Evolutionary conservation across 2,113 vertebrate species (phyloP), one percentile per base, ranked within the genome.

Genomic region (Octodon degus): DNA sequence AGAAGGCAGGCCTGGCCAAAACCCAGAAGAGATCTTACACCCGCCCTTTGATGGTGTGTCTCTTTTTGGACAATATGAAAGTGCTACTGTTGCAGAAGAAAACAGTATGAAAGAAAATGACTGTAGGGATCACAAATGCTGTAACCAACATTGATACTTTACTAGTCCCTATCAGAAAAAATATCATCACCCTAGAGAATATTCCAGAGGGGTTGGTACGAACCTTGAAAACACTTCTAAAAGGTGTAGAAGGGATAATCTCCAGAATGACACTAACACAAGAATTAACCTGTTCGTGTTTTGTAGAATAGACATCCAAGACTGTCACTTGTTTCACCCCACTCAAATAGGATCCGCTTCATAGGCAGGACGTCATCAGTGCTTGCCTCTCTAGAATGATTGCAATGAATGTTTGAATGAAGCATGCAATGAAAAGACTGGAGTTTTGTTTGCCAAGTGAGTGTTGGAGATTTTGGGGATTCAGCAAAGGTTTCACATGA

Each of bases 1-100:
- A 96, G 97, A 88, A 96, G 96, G 91, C 96, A 98, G 79, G 95
- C 97, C 55, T 97, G 97, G 97, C 97, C 97, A 97, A 96, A 95
- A 97, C 90, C 77, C 97, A 97, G 97, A 97, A 89, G 97, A 98
- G 62, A 97, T 98, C 85, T 97, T 94, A 90, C 93, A 96, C 50
- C 96, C 97, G 90, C 97, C 97, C 24, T 98, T 97, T 93, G 96
- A 97, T 96, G 97, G 95, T 74, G 89, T 86, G 85, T 97, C 95
- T 53, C 96, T 97, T 74, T 97, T 98, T 96, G 97, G 97, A 92
- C 95, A 97, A 92, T 95, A 98, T 97, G 97, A 97, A 72, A 97
- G 97, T 96, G 93, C 96, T 93, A 58, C 94, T 90, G 92, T 97
- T 96, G 90, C 95, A 83, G 96, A 97, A 96, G 96, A 97, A 90